Evolutionary conservation across 2,888 invertebrate species (phyloP).

Genomic region (Dolichomitus sp.): DNA sequence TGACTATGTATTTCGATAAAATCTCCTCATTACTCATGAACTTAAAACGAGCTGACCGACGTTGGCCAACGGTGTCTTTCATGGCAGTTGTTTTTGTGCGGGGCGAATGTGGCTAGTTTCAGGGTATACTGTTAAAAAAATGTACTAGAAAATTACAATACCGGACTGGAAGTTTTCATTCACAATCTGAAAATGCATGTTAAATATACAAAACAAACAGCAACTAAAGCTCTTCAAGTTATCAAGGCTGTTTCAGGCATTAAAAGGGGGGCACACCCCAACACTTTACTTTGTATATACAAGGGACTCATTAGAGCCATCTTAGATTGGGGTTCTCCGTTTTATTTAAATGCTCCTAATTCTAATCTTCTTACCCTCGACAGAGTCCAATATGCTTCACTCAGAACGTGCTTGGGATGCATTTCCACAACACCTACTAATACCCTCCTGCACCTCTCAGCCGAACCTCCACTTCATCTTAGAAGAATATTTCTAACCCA

Average conservation of each 20-base stretch:
- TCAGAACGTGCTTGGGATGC: not conserved
- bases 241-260: slow-evolving; percentile 8
- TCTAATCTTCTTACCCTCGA: not conserved
- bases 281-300: not conserved
- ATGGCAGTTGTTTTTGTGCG: too few relatives aligned
- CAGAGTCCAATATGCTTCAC: slow-evolving; percentile 8
- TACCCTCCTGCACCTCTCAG: not conserved
- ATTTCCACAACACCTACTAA: slow-evolving; percentile 9
- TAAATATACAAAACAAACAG: not conserved
- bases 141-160: too few relatives aligned
- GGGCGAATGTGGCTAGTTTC: too few relatives aligned
- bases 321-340: not conserved
- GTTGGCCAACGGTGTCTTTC: too few relatives aligned
- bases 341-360: not conserved
- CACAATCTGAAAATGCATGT: slow-evolving; percentile 19
- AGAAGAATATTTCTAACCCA: not conserved
- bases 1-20: too few relatives aligned
- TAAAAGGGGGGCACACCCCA: slow-evolving; percentile 3
- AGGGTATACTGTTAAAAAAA: too few relatives aligned
- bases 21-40: too few relatives aligned
- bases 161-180: too few relatives aligned
- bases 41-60: too few relatives aligned
- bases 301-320: slow-evolving; percentile 21
- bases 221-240: not conserved
- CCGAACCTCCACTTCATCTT: slow-evolving; percentile 1